Evolutionary conservation across 2,888 invertebrate genomes (phyloP).

Genomic region (Apamea sordens): DNA sequence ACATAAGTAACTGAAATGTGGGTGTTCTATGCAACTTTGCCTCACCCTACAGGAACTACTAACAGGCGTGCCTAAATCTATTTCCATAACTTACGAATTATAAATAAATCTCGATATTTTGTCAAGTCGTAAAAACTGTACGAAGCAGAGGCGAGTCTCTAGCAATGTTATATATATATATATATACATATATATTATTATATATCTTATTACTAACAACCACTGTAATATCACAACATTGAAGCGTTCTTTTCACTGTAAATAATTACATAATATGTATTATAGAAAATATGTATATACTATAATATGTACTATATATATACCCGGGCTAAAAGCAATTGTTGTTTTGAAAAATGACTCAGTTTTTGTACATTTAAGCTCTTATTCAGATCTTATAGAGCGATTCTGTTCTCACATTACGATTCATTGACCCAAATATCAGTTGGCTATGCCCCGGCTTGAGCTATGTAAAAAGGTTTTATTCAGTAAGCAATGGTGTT

Average conservation of each 20-base stretch:
- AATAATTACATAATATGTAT: slow-evolving; percentile 1
- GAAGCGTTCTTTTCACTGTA: background rate
- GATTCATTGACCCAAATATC: slow-evolving; percentile 17
- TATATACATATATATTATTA: too few relatives aligned
- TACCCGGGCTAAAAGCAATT: background rate
- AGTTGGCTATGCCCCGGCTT: background rate
- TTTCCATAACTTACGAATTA: background rate
- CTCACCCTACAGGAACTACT: too few relatives aligned
- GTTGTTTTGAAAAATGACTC: background rate
- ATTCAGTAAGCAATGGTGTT: background rate
- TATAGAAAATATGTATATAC: background rate
- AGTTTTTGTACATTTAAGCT: background rate
- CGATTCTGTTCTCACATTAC: slow-evolving; percentile 1
- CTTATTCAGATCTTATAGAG: background rate
- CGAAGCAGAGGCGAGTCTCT: background rate
- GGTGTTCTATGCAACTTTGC: background rate
- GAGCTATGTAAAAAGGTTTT: slow-evolving; percentile 25
- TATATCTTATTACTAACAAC: background rate
- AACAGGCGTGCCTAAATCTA: background rate
- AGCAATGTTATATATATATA: background rate
- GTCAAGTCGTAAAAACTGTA: background rate
- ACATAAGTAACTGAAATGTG: background rate
- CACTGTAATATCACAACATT: background rate
- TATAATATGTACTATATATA: background rate
- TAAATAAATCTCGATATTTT: background rate